Evolutionary conservation across 2,888 invertebrate genomes (phyloP).

Genomic region (Stenotaenia linearis): DNA sequence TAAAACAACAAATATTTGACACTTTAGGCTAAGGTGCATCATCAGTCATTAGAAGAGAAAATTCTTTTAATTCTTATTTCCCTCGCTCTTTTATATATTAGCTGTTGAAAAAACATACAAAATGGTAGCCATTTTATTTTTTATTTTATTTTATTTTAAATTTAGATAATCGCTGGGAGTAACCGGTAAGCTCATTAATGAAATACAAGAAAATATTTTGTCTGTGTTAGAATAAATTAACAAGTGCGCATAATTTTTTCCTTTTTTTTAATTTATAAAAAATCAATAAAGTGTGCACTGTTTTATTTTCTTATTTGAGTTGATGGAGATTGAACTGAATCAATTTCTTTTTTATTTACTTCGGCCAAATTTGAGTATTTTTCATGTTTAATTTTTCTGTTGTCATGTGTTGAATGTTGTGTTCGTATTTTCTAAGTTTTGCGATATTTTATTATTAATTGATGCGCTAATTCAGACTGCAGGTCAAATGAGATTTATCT

Average conservation of each 20-base stretch:
- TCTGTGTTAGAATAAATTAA: not conserved
- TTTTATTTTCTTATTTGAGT: not conserved
- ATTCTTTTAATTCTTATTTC: not conserved
- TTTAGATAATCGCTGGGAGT: constrained; percentile 21
- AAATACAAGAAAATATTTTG: not conserved
- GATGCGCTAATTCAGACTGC: not conserved
- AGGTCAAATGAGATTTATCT: not conserved
- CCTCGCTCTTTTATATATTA: not conserved
- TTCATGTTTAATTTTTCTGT: not conserved
- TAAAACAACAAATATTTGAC: not conserved
- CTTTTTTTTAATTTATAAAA: too few relatives aligned
- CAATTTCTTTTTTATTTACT: not conserved
- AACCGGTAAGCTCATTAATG: not conserved
- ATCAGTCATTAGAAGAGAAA: not conserved
- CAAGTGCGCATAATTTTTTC: too few relatives aligned
- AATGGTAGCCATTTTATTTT: constrained; percentile 12
- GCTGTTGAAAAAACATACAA: not conserved
- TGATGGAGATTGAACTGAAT: not conserved
- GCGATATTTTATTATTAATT: not conserved
- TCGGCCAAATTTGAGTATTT: not conserved
- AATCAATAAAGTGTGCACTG: too few relatives aligned
- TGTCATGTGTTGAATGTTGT: constrained; percentile 6
- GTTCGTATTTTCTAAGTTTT: not conserved
- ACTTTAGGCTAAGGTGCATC: constrained; percentile 5
- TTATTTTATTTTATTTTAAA: not conserved